phyloP scores from a whole-genome alignment of 2,797 vertebrate genomes.

The Lithobates sylvaticus region DNA sequence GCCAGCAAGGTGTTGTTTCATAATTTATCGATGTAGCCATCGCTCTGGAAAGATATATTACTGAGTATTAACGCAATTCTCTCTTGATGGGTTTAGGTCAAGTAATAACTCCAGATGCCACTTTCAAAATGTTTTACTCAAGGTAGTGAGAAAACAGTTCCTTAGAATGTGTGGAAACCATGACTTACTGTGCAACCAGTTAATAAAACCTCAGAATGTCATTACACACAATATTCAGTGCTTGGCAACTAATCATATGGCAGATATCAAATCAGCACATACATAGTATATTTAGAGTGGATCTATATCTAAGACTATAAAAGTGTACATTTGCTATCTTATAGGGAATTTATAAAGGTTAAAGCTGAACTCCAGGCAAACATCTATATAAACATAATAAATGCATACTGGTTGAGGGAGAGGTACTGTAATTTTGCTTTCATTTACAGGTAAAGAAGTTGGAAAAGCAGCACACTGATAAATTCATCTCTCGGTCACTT shows the following conservation, averaged over 20 bases:
- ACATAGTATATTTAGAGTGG: too few relatives aligned
- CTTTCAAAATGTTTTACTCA: conserved; percentile 49
- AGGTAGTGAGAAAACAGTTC: conserved; percentile 11
- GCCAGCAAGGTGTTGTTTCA: conserved; percentile 44
- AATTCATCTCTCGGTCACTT: too few relatives aligned
- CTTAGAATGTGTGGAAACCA: not conserved
- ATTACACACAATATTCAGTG: too few relatives aligned
- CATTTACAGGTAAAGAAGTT: too few relatives aligned
- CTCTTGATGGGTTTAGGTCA: conserved; percentile 52
- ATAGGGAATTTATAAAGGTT: not conserved
- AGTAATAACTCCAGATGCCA: conserved; percentile 58
- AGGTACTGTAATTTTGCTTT: too few relatives aligned
- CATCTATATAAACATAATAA: too few relatives aligned
- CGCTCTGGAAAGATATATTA: conserved; percentile 55
- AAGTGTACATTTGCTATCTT: not conserved
- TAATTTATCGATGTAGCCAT: conserved; percentile 59
- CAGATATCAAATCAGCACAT: too few relatives aligned
- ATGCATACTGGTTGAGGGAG: too few relatives aligned
- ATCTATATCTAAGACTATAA: too few relatives aligned
- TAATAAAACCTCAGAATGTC: not conserved
- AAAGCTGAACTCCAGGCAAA: not conserved
- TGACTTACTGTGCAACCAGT: not conserved
- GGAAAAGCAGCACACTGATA: too few relatives aligned
- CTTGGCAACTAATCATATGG: too few relatives aligned
- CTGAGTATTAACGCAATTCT: conserved; percentile 53